phyloP scores from a whole-genome alignment of 2,113 vertebrate genomes.

The Candoia aspera region DNA sequence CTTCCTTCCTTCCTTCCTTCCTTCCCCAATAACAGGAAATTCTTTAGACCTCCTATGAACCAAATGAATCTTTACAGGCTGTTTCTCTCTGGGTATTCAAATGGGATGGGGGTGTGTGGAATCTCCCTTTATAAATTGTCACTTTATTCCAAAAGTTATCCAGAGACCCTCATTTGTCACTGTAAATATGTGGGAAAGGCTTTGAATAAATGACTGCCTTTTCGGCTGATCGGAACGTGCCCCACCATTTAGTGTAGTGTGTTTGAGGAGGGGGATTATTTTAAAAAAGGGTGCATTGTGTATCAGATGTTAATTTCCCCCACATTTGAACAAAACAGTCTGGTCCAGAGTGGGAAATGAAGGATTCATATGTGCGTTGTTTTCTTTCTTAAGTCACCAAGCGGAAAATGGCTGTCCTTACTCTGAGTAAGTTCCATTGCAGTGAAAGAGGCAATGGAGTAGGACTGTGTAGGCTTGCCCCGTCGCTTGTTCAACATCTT shows the following conservation, averaged over 20 bases:
- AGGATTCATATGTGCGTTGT: not conserved
- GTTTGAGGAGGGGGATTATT: not conserved
- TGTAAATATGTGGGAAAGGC: constrained; percentile 55
- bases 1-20: no score
- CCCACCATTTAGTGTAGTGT: constrained; percentile 14
- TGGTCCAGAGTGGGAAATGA: not conserved
- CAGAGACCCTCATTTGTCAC: constrained; percentile 63
- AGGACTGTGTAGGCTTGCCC: no score
- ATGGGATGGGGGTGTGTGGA: not conserved
- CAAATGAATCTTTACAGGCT: not conserved
- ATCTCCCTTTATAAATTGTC: constrained; percentile 16
- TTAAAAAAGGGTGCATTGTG: not conserved
- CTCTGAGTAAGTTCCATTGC: not conserved
- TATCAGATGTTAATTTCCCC: not conserved
- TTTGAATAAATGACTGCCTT: constrained; percentile 61
- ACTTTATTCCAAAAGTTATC: constrained; percentile 36
- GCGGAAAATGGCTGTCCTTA: not conserved
- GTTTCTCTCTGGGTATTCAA: not conserved
- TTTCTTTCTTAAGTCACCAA: not conserved
- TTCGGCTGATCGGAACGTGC: constrained; percentile 46
- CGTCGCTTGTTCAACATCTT: not conserved
- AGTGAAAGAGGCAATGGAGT: not conserved
- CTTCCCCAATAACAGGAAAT: not conserved
- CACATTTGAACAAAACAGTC: not conserved
- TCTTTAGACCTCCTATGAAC: not conserved